These are phyloP conservation scores for Mythimna loreyi DNA, from an alignment of 2,888 invertebrate species.

Conservation along the genomic window DNA sequence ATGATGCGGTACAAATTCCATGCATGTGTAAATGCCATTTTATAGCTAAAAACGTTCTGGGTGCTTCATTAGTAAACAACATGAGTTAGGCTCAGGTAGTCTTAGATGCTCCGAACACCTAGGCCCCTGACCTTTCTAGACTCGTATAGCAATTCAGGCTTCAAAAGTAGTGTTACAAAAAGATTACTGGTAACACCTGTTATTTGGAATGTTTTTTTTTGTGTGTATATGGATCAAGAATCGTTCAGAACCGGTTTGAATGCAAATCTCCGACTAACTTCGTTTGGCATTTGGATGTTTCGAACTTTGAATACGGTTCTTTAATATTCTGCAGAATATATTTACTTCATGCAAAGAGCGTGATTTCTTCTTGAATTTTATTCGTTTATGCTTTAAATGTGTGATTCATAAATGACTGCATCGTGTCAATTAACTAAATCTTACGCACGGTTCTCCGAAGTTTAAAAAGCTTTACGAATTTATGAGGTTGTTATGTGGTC, in stretches of 20 bases:
- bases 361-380: slow-evolving; percentile 24
- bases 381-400: slow-evolving; percentile 15
- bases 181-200: slow-evolving; percentile 59
- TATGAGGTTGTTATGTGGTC: slow-evolving; percentile 9
- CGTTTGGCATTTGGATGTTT: slow-evolving; percentile 31
- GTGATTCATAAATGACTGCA: slow-evolving; percentile 45
- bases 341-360: not conserved
- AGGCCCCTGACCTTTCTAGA: slow-evolving; percentile 44
- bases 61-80: slow-evolving; percentile 17
- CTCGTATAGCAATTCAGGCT: slow-evolving; percentile 22
- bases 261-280: slow-evolving; percentile 33
- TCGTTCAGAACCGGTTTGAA: slow-evolving; percentile 47
- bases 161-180: slow-evolving; percentile 41
- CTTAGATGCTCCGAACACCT: slow-evolving; percentile 16
- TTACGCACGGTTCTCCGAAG: slow-evolving; percentile 29
- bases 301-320: slow-evolving; percentile 9
- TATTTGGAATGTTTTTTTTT: slow-evolving; percentile 38
- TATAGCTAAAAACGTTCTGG: not conserved
- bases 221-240: slow-evolving; percentile 38
- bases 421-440: slow-evolving; percentile 34
- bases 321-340: slow-evolving; percentile 25
- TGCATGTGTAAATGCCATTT: too few species aligned
- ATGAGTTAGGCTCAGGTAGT: not conserved
- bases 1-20: not conserved
- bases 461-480: slow-evolving; percentile 3